Evolutionary conservation across 2,113 vertebrate species (phyloP).

Genomic region (Xyliphius kryptos): DNA sequence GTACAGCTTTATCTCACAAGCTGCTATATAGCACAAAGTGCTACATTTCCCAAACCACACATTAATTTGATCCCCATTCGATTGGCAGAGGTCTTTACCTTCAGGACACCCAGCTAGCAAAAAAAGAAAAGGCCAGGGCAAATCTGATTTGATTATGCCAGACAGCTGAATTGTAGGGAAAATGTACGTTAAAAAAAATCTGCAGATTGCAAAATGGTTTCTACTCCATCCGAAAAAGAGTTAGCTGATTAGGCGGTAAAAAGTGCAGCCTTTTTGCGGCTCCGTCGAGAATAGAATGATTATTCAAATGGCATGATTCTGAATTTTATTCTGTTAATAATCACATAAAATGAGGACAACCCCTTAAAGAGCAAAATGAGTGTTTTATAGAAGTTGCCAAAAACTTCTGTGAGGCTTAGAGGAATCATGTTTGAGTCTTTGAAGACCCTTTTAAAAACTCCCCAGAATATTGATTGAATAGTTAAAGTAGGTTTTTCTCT

Average conservation of each 20-base stretch:
- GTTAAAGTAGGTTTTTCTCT: too few species aligned
- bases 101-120: not conserved
- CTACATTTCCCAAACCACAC: conserved; percentile 3
- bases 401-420: too few species aligned
- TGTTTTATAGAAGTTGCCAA: too few species aligned
- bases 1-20: conserved; percentile 12
- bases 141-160: conserved; percentile 18
- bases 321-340: conserved; percentile 17
- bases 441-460: too few species aligned
- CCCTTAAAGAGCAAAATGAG: not conserved
- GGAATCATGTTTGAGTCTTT: too few species aligned
- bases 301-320: conserved; percentile 15
- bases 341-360: conserved; percentile 24
- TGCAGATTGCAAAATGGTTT: conserved; percentile 2
- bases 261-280: conserved; percentile 18
- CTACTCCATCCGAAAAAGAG: not conserved
- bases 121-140: conserved; percentile 12
- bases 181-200: not conserved
- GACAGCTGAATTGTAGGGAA: not conserved
- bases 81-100: conserved; percentile 10
- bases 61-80: conserved; percentile 26
- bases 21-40: conserved; percentile 18
- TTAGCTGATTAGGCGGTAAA: conserved; percentile 14
- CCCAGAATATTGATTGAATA: too few species aligned
- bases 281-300: conserved; percentile 23